Conservation (phyloP, 2,888 invertebrate genomes). For the Trilocha varians region DNA sequence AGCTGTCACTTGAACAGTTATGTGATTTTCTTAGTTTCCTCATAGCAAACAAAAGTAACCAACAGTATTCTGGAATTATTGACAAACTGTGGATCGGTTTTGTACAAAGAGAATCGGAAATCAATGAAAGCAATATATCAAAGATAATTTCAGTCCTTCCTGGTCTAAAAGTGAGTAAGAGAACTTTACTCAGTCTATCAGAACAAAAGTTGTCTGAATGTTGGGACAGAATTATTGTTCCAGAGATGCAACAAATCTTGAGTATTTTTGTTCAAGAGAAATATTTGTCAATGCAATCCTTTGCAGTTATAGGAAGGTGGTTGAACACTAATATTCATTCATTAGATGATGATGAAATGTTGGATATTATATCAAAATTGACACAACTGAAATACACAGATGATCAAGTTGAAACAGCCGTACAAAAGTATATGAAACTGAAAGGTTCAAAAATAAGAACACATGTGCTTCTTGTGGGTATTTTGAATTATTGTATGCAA, state of each 20-base stretch:
- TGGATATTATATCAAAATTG: constrained; percentile 69
- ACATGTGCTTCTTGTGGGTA: constrained; percentile 71
- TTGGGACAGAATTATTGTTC: constrained; percentile 70
- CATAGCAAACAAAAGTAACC: constrained; percentile 53
- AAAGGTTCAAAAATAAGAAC: constrained; percentile 60
- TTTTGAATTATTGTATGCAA: constrained; percentile 75
- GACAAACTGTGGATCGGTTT: constrained; percentile 81
- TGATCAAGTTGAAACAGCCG: constrained; percentile 67
- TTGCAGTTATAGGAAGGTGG: constrained; percentile 68
- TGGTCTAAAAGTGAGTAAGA: constrained; percentile 73
- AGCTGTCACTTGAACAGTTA: constrained; percentile 71
- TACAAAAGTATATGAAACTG: constrained; percentile 75
- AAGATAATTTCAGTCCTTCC: constrained; percentile 72
- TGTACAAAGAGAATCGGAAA: constrained; percentile 68
- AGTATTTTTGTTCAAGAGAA: constrained; percentile 48
- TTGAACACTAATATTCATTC: constrained; percentile 74
- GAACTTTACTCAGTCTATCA: constrained; percentile 68
- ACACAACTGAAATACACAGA: constrained; percentile 71
- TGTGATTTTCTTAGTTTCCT: constrained; percentile 74
- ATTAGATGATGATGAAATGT: constrained; percentile 69
- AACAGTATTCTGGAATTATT: constrained; percentile 63
- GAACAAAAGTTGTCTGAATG: constrained; percentile 72
- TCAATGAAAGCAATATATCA: constrained; percentile 72
- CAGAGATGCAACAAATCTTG: constrained; percentile 63
- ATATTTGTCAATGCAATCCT: constrained; percentile 51